These are phyloP conservation scores for Brachionus sp. DNA, from an alignment of 1,140 invertebrate species.

Conservation along the genomic window DNA sequence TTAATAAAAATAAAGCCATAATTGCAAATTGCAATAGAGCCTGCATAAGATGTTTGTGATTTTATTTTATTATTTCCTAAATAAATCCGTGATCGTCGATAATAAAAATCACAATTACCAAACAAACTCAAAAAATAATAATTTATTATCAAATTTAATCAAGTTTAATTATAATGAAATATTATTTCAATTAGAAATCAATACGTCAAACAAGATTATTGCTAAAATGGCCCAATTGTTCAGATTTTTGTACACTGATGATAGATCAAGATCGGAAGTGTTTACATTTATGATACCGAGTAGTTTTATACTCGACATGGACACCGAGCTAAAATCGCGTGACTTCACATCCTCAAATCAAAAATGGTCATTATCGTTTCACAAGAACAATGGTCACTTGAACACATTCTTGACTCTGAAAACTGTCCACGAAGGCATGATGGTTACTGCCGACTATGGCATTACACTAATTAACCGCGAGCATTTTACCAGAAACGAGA, in stretches of 20 bases:
- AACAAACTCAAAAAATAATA: not conserved
- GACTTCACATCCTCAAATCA: slow-evolving; percentile 80
- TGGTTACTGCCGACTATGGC: slow-evolving; percentile 69
- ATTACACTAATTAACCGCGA: slow-evolving; percentile 79
- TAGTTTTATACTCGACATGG: slow-evolving; percentile 45
- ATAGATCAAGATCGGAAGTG: slow-evolving; percentile 76
- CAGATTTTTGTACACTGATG: slow-evolving; percentile 76
- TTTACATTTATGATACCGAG: slow-evolving; percentile 55
- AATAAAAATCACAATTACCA: not conserved
- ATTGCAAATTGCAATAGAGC: slow-evolving; percentile 23
- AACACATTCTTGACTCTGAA: slow-evolving; percentile 77
- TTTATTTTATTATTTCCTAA: slow-evolving; percentile 16
- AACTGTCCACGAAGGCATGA: slow-evolving; percentile 69
- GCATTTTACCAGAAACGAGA: slow-evolving; percentile 78
- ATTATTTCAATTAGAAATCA: slow-evolving; percentile 30
- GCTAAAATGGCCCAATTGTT: slow-evolving; percentile 73
- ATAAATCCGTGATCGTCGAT: not conserved
- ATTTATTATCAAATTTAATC: not conserved
- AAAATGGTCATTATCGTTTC: slow-evolving; percentile 80
- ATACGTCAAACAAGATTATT: not conserved
- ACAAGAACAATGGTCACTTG: slow-evolving; percentile 72
- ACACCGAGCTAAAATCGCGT: slow-evolving; percentile 76
- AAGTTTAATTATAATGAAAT: slow-evolving; percentile 20
- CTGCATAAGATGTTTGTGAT: slow-evolving; percentile 11
- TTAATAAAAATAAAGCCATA: slow-evolving; percentile 25